Evolutionary conservation across 2,888 invertebrate species (phyloP).

Genomic region (Netelia melanura): DNA sequence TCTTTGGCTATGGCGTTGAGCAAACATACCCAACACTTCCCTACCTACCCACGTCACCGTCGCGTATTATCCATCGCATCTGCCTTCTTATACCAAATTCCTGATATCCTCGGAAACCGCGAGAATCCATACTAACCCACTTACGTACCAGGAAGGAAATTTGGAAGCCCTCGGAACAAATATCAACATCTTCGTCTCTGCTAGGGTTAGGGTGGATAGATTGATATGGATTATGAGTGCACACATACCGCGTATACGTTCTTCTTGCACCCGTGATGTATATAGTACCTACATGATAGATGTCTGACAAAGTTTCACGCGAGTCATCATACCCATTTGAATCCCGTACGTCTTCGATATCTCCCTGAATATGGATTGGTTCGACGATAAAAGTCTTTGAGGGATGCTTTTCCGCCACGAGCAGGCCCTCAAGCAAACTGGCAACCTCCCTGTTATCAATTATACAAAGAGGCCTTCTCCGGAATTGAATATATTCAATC

Average conservation of each 20-base stretch:
- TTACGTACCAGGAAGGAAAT: conserved; percentile 24
- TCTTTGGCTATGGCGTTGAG: conserved; percentile 66
- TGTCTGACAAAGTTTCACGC: not conserved
- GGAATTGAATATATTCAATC: conserved; percentile 44
- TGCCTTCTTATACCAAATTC: not conserved
- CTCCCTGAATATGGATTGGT: conserved; percentile 6
- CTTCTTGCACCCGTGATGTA: not conserved
- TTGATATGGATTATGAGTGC: conserved; percentile 60
- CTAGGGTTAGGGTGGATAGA: conserved; percentile 33
- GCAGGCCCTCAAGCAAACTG: not conserved
- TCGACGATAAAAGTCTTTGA: not conserved
- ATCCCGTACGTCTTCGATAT: not conserved
- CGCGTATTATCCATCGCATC: conserved; percentile 3
- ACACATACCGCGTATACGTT: conserved; percentile 47
- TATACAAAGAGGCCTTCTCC: conserved; percentile 27
- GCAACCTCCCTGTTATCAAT: conserved; percentile 25
- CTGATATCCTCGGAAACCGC: conserved; percentile 39
- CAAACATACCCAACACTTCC: conserved; percentile 39
- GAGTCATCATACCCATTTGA: conserved; percentile 6
- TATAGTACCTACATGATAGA: not conserved
- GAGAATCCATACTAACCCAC: conserved; percentile 70
- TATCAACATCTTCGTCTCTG: conserved; percentile 68
- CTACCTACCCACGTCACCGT: not conserved
- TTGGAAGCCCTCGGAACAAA: conserved; percentile 67
- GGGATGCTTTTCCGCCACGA: not conserved